Evolutionary conservation across 2,113 vertebrate genomes (phyloP).

Genomic region (Orthonyx spaldingii): DNA sequence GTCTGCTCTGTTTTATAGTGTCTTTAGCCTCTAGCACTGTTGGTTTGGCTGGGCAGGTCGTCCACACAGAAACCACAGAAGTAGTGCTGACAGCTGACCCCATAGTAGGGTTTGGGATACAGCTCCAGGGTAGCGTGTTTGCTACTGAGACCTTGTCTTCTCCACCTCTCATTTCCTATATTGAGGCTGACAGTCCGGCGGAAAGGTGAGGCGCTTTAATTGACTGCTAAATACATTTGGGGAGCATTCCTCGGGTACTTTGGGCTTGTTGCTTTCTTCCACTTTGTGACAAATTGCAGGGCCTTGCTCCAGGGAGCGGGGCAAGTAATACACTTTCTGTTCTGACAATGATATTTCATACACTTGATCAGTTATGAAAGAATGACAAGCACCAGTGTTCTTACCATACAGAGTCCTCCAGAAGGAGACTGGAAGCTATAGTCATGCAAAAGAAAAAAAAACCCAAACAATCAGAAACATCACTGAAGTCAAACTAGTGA

Average conservation of each 20-base stretch:
- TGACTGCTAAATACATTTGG: background rate
- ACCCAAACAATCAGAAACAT: background rate
- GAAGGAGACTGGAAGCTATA: background rate
- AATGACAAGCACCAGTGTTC: constrained; percentile 15
- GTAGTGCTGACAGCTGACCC: constrained; percentile 89
- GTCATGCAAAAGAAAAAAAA: constrained; percentile 35
- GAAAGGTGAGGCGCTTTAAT: constrained; percentile 84
- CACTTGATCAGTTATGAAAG: constrained; percentile 49
- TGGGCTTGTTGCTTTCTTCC: background rate
- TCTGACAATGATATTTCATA: constrained; percentile 46
- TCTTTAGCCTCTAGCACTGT: constrained; percentile 96
- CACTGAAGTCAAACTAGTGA: background rate
- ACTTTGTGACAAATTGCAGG: constrained; percentile 35
- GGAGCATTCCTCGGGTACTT: background rate
- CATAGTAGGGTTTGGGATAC: constrained; percentile 92
- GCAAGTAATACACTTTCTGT: constrained; percentile 26
- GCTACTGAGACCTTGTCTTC: constrained; percentile 95
- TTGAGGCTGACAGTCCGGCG: constrained; percentile 93
- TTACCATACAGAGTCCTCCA: constrained; percentile 28
- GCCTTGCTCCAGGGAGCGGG: background rate
- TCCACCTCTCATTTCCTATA: constrained; percentile 96
- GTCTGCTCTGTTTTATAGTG: constrained; percentile 74
- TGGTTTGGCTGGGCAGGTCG: constrained; percentile 93
- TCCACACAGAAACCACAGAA: constrained; percentile 96
- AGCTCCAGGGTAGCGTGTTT: constrained; percentile 96